phyloP scores from a whole-genome alignment of 2,113 vertebrate genomes.

The Melanotaenia duboulayi region DNA sequence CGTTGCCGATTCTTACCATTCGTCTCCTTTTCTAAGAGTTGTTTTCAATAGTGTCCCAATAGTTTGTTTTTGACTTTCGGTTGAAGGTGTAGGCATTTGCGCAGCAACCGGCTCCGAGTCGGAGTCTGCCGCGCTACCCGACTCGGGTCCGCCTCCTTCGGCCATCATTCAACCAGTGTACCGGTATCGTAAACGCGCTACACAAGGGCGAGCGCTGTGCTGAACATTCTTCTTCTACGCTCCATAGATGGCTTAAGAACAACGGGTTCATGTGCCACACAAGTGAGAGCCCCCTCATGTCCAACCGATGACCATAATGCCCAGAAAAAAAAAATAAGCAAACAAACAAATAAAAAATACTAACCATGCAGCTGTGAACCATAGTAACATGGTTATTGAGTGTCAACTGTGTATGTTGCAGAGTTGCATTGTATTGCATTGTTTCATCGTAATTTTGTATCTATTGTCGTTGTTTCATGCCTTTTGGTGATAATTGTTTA shows the following conservation, averaged over 20 bases:
- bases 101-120: conserved; percentile 82
- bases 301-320: too few relatives aligned
- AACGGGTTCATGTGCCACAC: not conserved
- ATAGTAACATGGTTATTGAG: too few relatives aligned
- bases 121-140: conserved; percentile 83
- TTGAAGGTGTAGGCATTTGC: conserved; percentile 78
- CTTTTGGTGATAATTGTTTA: too few relatives aligned
- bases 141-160: conserved; percentile 87
- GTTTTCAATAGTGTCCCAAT: conserved; percentile 84
- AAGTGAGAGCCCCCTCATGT: not conserved
- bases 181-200: conserved; percentile 74
- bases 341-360: too few relatives aligned
- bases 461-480: too few relatives aligned
- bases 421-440: too few relatives aligned
- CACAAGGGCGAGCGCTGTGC: conserved; percentile 33
- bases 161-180: conserved; percentile 84
- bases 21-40: conserved; percentile 82
- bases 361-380: too few relatives aligned
- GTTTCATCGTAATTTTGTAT: too few relatives aligned
- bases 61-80: conserved; percentile 83
- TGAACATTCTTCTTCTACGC: conserved; percentile 43
- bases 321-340: too few relatives aligned
- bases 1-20: conserved; percentile 77
- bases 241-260: not conserved
- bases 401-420: too few relatives aligned